Evolutionary conservation across 1,140 invertebrate genomes (phyloP), one percentile per base, ranked within the genome.

Genomic region (Ceratoteleas bidentatus): DNA sequence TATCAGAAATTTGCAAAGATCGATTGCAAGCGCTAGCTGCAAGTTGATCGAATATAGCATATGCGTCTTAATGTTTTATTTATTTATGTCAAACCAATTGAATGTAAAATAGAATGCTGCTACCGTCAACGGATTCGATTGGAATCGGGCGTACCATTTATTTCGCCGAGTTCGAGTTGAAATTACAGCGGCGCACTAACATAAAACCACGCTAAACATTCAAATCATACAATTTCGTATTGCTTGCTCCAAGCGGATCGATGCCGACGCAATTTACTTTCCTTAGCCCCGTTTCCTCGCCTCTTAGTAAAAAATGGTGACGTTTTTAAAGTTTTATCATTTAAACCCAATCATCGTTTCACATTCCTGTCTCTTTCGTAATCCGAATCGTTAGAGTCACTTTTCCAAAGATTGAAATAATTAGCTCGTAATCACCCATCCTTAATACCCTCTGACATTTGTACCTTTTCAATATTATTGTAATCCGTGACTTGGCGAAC

Each of bases 251-350:
- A 15, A 7, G 52, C 34, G 13, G 62, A 66, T 54, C 62, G 34
- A 66, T 66, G 40, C n/a, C 14, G 38, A 66, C 33, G 52, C 34
- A 66, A 66, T 66, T 66, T 66, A 11, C 52, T 24, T 14, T 66
- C 15, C 24, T 66, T 45, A 53, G 40, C 13, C 40, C 11, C n/a
- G 16, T 54, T 66, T 54, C 38, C 10, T 53, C 16, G n/a, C n/a
- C n/a, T n/a, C n/a, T n/a, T n/a, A n/a, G n/a, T n/a, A n/a, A n/a
- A n/a, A n/a, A n/a, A n/a, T n/a, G n/a, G n/a, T n/a, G n/a, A n/a
- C n/a, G n/a, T n/a, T n/a, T 0, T 4, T 5, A 32, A 53, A 40
- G 9, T 53, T 64, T 40, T 38, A 38, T 43, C 40, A 24, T 24
- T 24, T 24, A 24, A 24, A 24, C 24, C 24, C 4, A 24, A 24